Evolutionary conservation across 2,888 invertebrate genomes (phyloP).

Genomic region (Slavum lentiscoides): DNA sequence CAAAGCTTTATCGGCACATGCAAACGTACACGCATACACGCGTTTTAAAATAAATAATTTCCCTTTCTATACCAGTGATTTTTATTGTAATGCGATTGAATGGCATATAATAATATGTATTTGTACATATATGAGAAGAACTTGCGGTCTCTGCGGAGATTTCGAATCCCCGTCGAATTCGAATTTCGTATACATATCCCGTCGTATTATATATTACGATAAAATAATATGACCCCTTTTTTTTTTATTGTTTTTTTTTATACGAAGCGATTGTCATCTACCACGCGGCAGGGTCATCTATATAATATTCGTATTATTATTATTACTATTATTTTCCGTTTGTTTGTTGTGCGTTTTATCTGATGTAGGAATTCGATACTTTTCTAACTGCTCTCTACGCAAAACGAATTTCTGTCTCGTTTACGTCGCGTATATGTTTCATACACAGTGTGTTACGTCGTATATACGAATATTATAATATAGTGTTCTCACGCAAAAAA

Average conservation of each 20-base stretch:
- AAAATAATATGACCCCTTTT: too few species aligned
- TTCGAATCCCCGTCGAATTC: too few species aligned
- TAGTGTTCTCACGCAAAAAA: too few species aligned
- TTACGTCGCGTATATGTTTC: conserved; percentile 27
- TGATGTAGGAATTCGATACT: conserved; percentile 50
- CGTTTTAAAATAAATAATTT: conserved; percentile 14
- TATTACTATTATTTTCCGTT: neutral
- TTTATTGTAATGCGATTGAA: neutral
- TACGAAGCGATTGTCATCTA: conserved; percentile 23
- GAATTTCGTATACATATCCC: neutral
- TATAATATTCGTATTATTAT: too few species aligned
- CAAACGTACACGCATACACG: neutral
- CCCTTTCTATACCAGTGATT: neutral
- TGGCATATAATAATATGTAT: neutral
- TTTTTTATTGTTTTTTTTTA: neutral
- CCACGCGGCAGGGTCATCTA: neutral
- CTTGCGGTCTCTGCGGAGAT: too few species aligned
- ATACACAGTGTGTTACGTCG: neutral
- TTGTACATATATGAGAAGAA: too few species aligned
- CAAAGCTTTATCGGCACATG: neutral
- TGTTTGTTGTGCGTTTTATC: conserved; percentile 30
- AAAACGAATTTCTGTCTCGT: conserved; percentile 7
- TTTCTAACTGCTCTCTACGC: neutral
- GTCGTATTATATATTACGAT: neutral
- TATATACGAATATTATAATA: neutral